phyloP scores from a whole-genome alignment of 2,888 invertebrate genomes.

The Gortyna flavago region DNA sequence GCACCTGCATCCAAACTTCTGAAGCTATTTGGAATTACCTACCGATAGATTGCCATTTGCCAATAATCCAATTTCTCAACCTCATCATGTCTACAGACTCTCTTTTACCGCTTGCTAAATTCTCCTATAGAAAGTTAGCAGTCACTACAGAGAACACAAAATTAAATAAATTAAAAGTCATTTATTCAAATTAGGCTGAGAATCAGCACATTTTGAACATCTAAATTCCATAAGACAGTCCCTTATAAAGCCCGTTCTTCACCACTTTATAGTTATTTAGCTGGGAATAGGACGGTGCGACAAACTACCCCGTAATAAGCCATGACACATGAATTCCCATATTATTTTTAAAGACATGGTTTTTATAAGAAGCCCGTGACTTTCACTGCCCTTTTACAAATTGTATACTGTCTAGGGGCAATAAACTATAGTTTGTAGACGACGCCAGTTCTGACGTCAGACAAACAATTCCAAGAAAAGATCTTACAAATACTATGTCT shows the following conservation, averaged over 20 bases:
- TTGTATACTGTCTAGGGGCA: not conserved
- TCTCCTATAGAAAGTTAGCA: not conserved
- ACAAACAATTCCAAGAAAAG: constrained; percentile 15
- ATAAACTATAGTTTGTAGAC: not conserved
- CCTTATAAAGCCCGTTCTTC: not conserved
- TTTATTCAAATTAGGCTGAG: not conserved
- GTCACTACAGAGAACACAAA: not conserved
- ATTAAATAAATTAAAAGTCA: not conserved
- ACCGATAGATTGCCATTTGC: not conserved
- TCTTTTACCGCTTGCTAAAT: not conserved
- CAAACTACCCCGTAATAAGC: not conserved
- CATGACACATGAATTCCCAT: not conserved
- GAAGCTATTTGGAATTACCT: not conserved
- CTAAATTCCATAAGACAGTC: not conserved
- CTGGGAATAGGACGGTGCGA: not conserved
- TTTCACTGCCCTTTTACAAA: constrained; percentile 13
- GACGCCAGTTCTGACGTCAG: constrained; percentile 21
- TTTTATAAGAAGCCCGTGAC: constrained; percentile 15
- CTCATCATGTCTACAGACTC: too few species aligned
- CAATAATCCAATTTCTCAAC: not conserved
- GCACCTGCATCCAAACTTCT: not conserved
- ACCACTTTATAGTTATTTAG: not conserved
- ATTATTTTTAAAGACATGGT: not conserved
- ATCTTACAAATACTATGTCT: constrained; percentile 9
- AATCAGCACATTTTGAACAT: not conserved